A percentile compares a stretch with the other conserved stretches of the same genome.
phyloP scores from a whole-genome alignment of 2,113 vertebrate species.

The Alces alces region DNA sequence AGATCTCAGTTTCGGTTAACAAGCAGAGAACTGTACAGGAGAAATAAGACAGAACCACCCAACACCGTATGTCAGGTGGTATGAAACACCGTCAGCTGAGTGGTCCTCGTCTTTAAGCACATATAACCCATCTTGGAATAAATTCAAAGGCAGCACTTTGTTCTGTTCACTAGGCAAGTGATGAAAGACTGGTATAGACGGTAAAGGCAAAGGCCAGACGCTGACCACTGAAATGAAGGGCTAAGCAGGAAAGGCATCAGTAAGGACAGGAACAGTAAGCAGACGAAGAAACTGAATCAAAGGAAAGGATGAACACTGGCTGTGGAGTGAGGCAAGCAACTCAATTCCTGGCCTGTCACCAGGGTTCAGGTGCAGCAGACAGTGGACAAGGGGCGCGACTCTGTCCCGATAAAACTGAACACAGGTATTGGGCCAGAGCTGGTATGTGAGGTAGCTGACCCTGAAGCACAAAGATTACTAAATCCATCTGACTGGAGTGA shows the following conservation, averaged over 20 bases:
- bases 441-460: accelerated
- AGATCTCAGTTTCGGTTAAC: neutral
- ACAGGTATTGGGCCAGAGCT: neutral
- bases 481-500: too few relatives aligned
- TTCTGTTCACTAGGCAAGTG: accelerated
- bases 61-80: accelerated
- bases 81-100: accelerated
- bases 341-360: accelerated
- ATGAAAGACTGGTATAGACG: accelerated
- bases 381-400: accelerated
- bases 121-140: accelerated
- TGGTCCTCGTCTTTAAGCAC: accelerated
- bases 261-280: neutral
- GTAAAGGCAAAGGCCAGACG: accelerated
- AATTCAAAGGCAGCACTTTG: neutral
- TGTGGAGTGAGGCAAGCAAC: too few relatives aligned
- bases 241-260: neutral
- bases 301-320: accelerated
- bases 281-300: accelerated
- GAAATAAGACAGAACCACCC: neutral
- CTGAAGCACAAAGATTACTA: neutral
- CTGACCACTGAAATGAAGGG: neutral
- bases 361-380: accelerated
- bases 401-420: neutral
- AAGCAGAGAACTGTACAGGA: too few relatives aligned